Conservation (phyloP, 2,797 vertebrate genomes). For the Amniataba percoides region DNA sequence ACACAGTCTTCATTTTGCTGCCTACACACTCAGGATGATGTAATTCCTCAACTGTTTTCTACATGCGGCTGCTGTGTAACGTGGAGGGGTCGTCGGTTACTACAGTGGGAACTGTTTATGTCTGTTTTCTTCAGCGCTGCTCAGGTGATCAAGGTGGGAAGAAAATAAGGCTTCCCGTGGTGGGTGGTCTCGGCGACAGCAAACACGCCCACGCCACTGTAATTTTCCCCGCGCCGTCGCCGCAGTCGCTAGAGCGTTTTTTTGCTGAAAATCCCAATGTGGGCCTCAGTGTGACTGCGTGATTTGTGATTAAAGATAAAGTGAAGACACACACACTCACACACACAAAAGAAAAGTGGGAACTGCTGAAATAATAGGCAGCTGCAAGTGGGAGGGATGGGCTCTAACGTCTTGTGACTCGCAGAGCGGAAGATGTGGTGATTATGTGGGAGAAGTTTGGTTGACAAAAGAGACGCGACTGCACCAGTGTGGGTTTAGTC, state of each 20-base stretch:
- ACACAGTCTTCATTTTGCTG: constrained; percentile 31
- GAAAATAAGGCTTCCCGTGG: not conserved
- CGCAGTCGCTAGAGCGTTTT: constrained; percentile 20
- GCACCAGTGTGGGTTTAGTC: constrained; percentile 57
- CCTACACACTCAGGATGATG: constrained; percentile 36
- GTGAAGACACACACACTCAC: constrained; percentile 29
- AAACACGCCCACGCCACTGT: constrained; percentile 9
- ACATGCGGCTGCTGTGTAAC: constrained; percentile 18
- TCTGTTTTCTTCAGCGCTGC: not conserved
- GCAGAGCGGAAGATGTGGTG: constrained; percentile 54
- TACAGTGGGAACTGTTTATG: not conserved
- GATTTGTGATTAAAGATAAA: constrained; percentile 31
- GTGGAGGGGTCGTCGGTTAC: constrained; percentile 12
- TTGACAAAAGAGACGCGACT: constrained; percentile 58
- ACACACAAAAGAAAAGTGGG: constrained; percentile 39
- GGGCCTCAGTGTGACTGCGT: not conserved
- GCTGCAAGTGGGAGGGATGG: constrained; percentile 78
- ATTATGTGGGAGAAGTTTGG: constrained; percentile 66
- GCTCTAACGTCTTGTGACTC: constrained; percentile 62
- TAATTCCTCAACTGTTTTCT: constrained; percentile 38
- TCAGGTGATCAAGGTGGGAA: constrained; percentile 33
- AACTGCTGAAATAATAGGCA: constrained; percentile 55
- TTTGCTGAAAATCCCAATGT: constrained; percentile 13
- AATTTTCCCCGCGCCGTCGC: not conserved
- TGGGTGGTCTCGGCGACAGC: not conserved